Base-by-base conservation (phyloP, 2,797 vertebrate genomes). In the Staurois parvus region DNA sequence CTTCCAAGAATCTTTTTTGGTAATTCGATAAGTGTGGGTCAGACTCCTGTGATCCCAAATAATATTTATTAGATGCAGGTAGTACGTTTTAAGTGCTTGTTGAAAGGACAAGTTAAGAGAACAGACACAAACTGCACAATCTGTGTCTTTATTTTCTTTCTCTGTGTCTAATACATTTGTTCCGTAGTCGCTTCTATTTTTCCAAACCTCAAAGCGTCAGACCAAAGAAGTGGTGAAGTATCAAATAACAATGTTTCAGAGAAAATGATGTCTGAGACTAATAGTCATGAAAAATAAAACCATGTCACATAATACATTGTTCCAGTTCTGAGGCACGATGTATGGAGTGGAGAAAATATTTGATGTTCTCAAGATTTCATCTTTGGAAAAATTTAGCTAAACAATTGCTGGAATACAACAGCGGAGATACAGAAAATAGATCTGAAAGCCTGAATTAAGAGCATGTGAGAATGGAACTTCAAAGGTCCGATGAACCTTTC, bases 181-280 rank as follows among this genome's bases (percentile, higher is more conserved):
- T 80, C 45, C 45, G 24, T 70, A 19, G 29, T 13, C 2, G 66
- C 70, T 66, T 80, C 72, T 80, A 80, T 72, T 70, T 80, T 80
- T 70, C 78, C 78, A 32, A 56, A 7, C 28, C 62, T 70, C 45
- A 72, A 56, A 80, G 66, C 66, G 69, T 69, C 77, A 48, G 68
- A 68, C 40, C 12, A 70, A 70, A 52, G 17, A 45, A 67, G n/a
- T 52, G 29, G 12, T 26, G 67, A 28, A 26, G 21, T 32, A 80
- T 80, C 42, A 59, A 80, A 70, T 72, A 19, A 15, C 42, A 48
- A 13, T 37, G 75, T 48, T 45, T 68, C 11, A 37, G 11, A 72
- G 78, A 70, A 34, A 19, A 37, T 32, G n/a, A 68, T 3, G 77
- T 34, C 37, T 80, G 67, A 34, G 45, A 28, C 42, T 79, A 48